Evolutionary conservation across 2,113 vertebrate species (phyloP).

Genomic region (Chlorodrepanis virens): DNA sequence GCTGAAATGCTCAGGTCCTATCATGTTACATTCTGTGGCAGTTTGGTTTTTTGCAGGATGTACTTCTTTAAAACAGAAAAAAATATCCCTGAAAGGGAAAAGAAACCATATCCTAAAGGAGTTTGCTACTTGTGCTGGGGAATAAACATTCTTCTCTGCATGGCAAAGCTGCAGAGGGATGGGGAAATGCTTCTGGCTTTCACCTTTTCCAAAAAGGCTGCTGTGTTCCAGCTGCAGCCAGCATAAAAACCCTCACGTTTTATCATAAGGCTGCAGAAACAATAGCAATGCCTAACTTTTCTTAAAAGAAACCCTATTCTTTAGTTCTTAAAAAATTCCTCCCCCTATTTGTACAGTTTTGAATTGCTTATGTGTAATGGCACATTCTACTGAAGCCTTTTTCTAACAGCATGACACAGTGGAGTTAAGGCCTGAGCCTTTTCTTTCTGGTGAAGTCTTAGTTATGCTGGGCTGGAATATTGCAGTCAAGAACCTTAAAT

Average conservation of each 20-base stretch:
- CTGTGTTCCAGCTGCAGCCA: constrained; percentile 13
- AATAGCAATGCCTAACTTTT: constrained; percentile 6
- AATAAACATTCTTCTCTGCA: background rate
- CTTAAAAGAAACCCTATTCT: background rate
- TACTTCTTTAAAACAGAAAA: constrained; percentile 38
- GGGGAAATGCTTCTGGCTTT: constrained; percentile 9
- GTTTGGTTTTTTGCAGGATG: constrained; percentile 43
- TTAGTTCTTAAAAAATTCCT: background rate
- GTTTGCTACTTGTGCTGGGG: background rate
- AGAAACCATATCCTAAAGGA: background rate
- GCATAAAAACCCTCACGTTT: background rate
- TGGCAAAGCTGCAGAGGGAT: background rate
- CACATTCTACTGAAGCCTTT: background rate
- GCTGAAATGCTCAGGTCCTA: constrained; percentile 30
- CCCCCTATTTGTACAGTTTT: background rate
- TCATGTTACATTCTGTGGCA: constrained; percentile 20
- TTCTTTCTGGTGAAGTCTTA: background rate
- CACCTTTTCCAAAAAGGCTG: background rate
- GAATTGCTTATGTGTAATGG: background rate
- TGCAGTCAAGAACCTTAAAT: background rate
- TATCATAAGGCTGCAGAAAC: constrained; percentile 27
- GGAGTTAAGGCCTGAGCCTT: background rate
- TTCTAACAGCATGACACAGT: background rate
- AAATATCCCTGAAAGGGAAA: constrained; percentile 4
- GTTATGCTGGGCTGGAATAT: background rate